A percentile compares a stretch with the other conserved stretches of the same genome.
Conservation (phyloP, 2,888 invertebrate genomes). For the Pammene aurita region DNA sequence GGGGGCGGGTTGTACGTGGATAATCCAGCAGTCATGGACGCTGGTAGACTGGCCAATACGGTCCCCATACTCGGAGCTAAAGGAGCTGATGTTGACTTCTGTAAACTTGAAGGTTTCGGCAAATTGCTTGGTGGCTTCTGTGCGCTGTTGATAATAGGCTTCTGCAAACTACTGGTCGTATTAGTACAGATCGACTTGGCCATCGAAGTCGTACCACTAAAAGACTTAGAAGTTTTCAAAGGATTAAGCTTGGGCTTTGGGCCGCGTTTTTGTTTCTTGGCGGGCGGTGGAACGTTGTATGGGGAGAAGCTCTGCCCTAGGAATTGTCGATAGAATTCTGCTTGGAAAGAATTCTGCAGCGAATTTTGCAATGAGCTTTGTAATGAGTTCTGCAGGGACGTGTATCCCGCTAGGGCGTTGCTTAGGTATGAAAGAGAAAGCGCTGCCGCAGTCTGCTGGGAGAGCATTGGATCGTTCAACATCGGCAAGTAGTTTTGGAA, state of each 20-base stretch:
- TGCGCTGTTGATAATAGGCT: conserved; percentile 46
- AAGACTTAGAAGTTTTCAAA: conserved; percentile 57
- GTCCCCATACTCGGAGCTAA: conserved; percentile 72
- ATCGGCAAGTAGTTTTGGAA: conserved; percentile 73
- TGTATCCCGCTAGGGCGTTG: conserved; percentile 67
- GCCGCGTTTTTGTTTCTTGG: conserved; percentile 72
- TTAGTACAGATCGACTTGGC: conserved; percentile 52
- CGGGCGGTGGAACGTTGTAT: conserved; percentile 62
- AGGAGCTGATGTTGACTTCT: conserved; percentile 58
- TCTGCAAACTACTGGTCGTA: conserved; percentile 44
- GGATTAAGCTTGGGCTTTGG: conserved; percentile 55
- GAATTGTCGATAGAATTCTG: conserved; percentile 74
- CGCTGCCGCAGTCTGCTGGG: conserved; percentile 72
- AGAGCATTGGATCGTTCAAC: conserved; percentile 66
- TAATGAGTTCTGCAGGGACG: conserved; percentile 62
- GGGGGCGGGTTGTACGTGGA: conserved; percentile 53
- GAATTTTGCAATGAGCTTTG: conserved; percentile 65
- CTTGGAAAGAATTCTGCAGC: conserved; percentile 70
- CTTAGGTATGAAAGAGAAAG: conserved; percentile 68
- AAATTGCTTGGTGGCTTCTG: conserved; percentile 46
- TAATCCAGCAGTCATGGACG: conserved; percentile 68
- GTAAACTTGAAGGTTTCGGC: conserved; percentile 43
- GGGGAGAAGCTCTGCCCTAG: conserved; percentile 66
- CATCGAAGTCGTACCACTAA: conserved; percentile 47
- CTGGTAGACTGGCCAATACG: conserved; percentile 66